A percentile compares a stretch with the other conserved stretches of the same genome.
These are phyloP conservation scores for Enteromius argenteus DNA, from an alignment of 2,797 vertebrate species.

Conservation along the genomic window DNA sequence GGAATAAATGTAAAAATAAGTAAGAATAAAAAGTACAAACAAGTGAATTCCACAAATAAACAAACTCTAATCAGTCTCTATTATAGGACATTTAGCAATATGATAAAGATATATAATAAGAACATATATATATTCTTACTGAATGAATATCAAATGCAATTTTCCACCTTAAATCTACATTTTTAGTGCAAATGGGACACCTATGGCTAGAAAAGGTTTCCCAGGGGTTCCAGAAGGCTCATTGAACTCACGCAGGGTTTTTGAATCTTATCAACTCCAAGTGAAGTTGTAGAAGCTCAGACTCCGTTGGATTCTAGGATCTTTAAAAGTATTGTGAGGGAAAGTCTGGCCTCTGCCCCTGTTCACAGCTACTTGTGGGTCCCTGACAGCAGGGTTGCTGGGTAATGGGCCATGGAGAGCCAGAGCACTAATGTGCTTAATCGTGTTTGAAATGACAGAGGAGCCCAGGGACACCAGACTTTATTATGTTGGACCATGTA, in stretches of 20 bases:
- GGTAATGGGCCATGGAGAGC: conserved; percentile 66
- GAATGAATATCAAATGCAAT: not conserved
- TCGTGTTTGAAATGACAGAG: conserved; percentile 71
- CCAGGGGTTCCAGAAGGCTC: not conserved
- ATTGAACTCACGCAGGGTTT: not conserved
- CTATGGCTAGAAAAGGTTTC: not conserved
- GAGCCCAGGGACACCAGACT: conserved; percentile 61
- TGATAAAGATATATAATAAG: not conserved
- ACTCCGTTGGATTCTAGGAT: conserved; percentile 5
- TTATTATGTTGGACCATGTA: conserved; percentile 67
- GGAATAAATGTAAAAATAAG: not conserved
- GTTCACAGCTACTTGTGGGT: conserved; percentile 53
- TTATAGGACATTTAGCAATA: not conserved
- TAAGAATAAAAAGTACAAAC: not conserved
- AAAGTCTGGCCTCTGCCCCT: conserved; percentile 46
- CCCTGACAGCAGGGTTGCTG: conserved; percentile 53
- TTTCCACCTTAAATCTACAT: not conserved
- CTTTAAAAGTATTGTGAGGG: conserved; percentile 31
- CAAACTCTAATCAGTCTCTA: not conserved
- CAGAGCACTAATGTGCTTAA: conserved; percentile 72
- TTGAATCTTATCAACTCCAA: conserved; percentile 3
- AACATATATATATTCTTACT: not conserved
- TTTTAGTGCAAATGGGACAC: not conserved
- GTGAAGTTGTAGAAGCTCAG: not conserved
- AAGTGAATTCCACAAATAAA: not conserved